phyloP scores from a whole-genome alignment of 2,888 invertebrate genomes.

The Cecidostiba fungosa region DNA sequence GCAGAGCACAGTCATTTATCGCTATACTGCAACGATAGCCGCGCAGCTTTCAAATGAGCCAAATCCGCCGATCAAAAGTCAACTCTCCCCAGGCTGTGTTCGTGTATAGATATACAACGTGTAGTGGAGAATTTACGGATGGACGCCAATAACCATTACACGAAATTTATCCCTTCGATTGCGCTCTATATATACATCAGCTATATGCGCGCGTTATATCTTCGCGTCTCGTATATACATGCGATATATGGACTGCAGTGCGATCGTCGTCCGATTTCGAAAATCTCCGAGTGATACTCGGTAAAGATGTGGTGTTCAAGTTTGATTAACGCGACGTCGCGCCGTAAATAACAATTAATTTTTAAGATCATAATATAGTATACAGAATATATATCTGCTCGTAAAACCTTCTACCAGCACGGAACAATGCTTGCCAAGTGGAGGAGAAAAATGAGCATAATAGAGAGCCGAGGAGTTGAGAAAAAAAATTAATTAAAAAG shows the following conservation, averaged over 20 bases:
- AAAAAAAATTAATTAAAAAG: constrained; percentile 9
- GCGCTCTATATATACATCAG: not conserved
- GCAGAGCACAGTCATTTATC: not conserved
- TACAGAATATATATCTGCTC: too few species aligned
- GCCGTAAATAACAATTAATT: not conserved
- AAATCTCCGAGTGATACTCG: too few species aligned
- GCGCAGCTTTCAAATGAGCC: not conserved
- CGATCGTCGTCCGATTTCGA: too few species aligned
- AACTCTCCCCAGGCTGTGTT: not conserved
- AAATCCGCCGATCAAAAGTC: not conserved
- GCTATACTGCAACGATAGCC: not conserved
- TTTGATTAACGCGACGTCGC: too few species aligned
- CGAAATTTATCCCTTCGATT: not conserved
- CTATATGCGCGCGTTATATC: not conserved
- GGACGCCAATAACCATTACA: not conserved
- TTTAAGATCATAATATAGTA: not conserved
- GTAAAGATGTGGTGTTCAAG: too few species aligned
- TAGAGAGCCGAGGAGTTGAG: not conserved
- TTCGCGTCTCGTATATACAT: too few species aligned
- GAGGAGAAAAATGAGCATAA: not conserved
- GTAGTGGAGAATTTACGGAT: not conserved
- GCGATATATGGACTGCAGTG: too few species aligned
- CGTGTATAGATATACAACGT: not conserved
- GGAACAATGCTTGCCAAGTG: not conserved
- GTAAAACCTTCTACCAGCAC: not conserved